These are phyloP conservation scores for Chironomus tentans DNA, from an alignment of 2,888 invertebrate species.

Conservation along the genomic window DNA sequence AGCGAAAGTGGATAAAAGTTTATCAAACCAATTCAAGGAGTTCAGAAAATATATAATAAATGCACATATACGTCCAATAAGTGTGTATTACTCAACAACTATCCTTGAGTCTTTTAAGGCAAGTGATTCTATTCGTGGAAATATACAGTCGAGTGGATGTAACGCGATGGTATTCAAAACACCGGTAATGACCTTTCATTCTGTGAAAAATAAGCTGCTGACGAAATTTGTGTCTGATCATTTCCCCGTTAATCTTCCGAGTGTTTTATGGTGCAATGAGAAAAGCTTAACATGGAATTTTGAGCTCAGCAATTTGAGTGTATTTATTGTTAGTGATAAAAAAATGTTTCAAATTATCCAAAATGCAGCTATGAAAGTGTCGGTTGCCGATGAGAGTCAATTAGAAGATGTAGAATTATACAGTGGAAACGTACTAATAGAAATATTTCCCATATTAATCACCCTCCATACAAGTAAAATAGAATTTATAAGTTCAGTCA, in stretches of 20 bases:
- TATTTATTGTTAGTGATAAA: background rate
- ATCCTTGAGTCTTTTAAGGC: background rate
- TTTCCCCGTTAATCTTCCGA: background rate
- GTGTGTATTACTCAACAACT: background rate
- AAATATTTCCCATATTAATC: background rate
- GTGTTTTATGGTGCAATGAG: slow-evolving; percentile 5
- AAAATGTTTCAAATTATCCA: background rate
- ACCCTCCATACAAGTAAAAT: slow-evolving; percentile 17
- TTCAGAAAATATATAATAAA: background rate
- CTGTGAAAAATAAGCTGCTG: slow-evolving; percentile 9
- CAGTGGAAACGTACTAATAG: slow-evolving; percentile 13
- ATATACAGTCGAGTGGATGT: background rate
- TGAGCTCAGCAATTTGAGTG: background rate
- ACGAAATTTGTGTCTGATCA: background rate
- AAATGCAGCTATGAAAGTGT: background rate
- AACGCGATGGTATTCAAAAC: background rate
- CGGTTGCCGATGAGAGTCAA: slow-evolving; percentile 8
- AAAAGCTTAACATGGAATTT: slow-evolving; percentile 20
- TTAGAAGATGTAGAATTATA: background rate
- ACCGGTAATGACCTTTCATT: slow-evolving; percentile 6
- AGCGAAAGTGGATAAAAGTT: background rate
- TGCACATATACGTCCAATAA: background rate
- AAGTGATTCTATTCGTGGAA: background rate
- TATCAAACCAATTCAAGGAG: background rate
- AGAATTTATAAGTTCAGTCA: background rate